phyloP scores from a whole-genome alignment of 2,797 vertebrate species.

The Mergus octosetaceus region DNA sequence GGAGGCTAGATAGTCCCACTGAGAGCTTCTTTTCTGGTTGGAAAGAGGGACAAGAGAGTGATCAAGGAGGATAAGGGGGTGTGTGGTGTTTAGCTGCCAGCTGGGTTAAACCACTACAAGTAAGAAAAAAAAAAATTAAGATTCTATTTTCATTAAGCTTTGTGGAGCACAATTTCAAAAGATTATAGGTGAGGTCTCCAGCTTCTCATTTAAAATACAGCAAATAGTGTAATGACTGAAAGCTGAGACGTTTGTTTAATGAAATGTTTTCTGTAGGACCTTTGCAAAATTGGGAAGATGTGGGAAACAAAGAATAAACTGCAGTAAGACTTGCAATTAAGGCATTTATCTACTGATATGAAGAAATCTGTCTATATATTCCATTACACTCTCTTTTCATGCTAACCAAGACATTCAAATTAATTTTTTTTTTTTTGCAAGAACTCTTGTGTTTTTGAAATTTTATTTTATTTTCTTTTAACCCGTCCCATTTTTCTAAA shows the following conservation, averaged over 20 bases:
- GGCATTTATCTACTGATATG: background rate
- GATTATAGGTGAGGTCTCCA: background rate
- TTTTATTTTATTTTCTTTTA: background rate
- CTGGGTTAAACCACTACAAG: too few species aligned
- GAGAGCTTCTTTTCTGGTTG: background rate
- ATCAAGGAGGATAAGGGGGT: too few species aligned
- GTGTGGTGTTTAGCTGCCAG: too few species aligned
- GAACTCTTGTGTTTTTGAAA: background rate
- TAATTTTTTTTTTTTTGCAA: background rate
- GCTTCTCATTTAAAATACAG: background rate
- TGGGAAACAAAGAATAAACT: background rate
- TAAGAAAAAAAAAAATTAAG: background rate
- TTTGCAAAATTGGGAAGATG: background rate
- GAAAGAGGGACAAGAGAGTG: background rate
- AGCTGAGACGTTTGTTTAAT: background rate
- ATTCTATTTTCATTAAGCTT: background rate
- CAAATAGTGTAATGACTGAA: background rate
- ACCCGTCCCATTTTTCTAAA: background rate
- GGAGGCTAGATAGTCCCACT: background rate
- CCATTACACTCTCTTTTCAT: background rate
- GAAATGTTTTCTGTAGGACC: background rate
- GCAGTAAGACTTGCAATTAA: background rate
- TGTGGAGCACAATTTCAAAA: background rate
- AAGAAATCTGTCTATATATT: background rate
- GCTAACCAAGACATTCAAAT: background rate